A percentile compares a stretch with the other conserved stretches of the same genome.
Conservation (phyloP, 1,140 invertebrate species). For the Scaptomyza graminum region DNA sequence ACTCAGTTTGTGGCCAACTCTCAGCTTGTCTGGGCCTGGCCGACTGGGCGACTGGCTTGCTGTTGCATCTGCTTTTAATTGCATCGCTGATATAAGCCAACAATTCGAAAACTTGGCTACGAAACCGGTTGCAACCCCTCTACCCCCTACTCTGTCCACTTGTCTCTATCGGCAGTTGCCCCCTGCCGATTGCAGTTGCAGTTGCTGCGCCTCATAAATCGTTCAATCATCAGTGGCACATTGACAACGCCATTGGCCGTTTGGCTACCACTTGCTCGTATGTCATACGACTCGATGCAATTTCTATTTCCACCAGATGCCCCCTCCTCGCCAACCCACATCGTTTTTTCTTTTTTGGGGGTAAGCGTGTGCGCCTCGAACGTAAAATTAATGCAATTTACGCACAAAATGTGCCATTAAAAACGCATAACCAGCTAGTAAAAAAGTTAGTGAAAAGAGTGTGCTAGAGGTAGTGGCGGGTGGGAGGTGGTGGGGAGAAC, state of each 20-base stretch:
- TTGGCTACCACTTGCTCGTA: conserved; percentile 40
- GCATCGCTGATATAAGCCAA: conserved; percentile 53
- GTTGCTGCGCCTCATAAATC: conserved; percentile 62
- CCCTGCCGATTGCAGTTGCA: background rate
- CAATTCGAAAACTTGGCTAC: conserved; percentile 56
- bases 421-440: conserved; percentile 51
- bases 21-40: conserved; percentile 3
- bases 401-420: conserved; percentile 78
- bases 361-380: conserved; percentile 31
- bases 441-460: background rate
- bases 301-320: conserved; percentile 1
- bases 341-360: background rate
- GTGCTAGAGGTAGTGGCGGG: background rate
- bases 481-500: background rate
- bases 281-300: conserved; percentile 35
- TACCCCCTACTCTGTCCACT: background rate
- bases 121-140: conserved; percentile 42
- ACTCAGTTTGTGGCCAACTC: background rate
- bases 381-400: conserved; percentile 78
- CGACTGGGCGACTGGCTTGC: background rate
- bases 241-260: conserved; percentile 64
- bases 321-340: background rate
- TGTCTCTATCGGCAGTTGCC: too few relatives aligned
- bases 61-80: conserved; percentile 67
- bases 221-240: conserved; percentile 73